Percentiles rank a stretch among this genome's conserved stretches.
Evolutionary conservation across 2,113 vertebrate species (phyloP).

Genomic region (Corythaixoides concolor): DNA sequence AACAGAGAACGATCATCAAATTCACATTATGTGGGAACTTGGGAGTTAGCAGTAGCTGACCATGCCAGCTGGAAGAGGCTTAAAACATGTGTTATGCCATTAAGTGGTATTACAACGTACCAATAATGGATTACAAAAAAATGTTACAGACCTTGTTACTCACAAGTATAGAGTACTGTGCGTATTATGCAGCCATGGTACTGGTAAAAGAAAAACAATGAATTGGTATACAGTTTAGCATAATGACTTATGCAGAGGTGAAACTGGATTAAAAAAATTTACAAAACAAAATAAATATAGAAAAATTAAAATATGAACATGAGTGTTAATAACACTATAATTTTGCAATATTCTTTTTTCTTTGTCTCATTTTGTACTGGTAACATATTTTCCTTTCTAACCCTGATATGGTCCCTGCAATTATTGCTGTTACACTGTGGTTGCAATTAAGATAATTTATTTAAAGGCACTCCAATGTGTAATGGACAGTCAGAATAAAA

Average conservation of each 20-base stretch:
- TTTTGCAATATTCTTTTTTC: background rate
- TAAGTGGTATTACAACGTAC: slow-evolving; percentile 18
- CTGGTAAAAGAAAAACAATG: background rate
- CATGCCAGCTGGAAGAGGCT: slow-evolving; percentile 54
- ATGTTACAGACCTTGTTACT: background rate
- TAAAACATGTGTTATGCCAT: slow-evolving; percentile 55
- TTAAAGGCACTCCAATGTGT: background rate
- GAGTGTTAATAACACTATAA: background rate
- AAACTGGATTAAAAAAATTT: background rate
- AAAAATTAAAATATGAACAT: background rate
- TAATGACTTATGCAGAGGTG: background rate
- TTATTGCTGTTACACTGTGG: background rate
- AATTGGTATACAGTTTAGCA: background rate
- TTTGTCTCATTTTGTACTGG: background rate
- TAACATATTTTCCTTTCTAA: background rate
- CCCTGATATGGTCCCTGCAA: background rate
- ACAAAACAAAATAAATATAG: background rate
- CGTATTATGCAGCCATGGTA: background rate
- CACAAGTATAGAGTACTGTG: background rate
- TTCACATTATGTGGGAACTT: slow-evolving; percentile 45
- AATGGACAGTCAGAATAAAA: background rate
- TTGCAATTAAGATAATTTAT: background rate
- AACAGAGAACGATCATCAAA: background rate
- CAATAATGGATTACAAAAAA: slow-evolving; percentile 39
- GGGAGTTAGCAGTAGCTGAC: slow-evolving; percentile 25